Conservation (phyloP, 2,797 vertebrate genomes). For the Peromyscus nudipes region DNA sequence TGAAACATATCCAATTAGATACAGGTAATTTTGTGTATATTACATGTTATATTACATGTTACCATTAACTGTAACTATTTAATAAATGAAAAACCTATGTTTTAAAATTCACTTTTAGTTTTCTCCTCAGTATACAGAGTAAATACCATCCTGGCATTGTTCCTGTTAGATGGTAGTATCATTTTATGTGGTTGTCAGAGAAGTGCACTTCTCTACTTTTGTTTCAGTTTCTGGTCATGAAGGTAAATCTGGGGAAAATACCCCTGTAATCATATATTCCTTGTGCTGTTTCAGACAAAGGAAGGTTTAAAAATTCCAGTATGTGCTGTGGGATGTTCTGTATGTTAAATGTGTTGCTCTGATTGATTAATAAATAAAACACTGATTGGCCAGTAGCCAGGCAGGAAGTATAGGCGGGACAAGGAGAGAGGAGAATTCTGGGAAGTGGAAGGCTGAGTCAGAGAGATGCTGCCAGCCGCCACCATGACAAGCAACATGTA, state of each 20-base stretch:
- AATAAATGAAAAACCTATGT: not conserved
- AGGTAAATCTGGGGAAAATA: constrained; percentile 38
- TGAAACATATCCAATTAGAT: not conserved
- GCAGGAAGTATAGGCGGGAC: too few relatives aligned
- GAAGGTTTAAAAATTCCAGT: not conserved
- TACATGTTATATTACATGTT: not conserved
- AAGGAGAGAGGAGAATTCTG: too few relatives aligned
- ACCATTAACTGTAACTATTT: not conserved
- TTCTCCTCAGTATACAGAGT: constrained; percentile 15
- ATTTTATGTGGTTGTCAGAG: not conserved
- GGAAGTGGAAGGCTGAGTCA: too few relatives aligned
- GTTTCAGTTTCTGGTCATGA: constrained; percentile 46
- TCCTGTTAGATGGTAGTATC: not conserved
- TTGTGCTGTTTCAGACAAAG: not conserved
- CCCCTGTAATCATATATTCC: not conserved
- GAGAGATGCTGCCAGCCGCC: too few relatives aligned
- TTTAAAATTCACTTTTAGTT: constrained; percentile 15
- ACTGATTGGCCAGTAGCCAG: too few relatives aligned
- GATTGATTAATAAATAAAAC: too few relatives aligned
- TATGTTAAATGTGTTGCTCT: too few relatives aligned
- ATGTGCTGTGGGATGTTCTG: not conserved
- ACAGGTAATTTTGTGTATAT: not conserved
- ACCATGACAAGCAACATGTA: too few relatives aligned
- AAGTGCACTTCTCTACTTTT: not conserved
- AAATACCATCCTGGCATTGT: not conserved